Evolutionary conservation across 2,113 vertebrate species (phyloP), one percentile per base, ranked within the genome.

Genomic region (Mus pahari): DNA sequence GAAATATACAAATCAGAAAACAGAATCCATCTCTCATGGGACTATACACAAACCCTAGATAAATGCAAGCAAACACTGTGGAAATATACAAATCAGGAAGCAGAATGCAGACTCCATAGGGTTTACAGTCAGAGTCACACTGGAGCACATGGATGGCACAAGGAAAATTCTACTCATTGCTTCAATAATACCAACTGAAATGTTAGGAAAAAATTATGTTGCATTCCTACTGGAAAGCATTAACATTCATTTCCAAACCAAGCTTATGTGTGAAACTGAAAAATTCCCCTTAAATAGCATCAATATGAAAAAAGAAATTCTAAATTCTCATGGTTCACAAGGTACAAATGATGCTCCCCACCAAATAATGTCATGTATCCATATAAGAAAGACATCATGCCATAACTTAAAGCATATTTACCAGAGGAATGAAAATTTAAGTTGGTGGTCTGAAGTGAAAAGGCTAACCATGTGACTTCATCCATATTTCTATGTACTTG

Each of bases 291-390:
- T 73, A 48, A 14, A 68, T 33, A 68, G 33, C 13, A 14, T 87
- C 55, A 94, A n/a, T 24, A 89, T 3, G 82, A 90, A 13, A 75
- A 81, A 95, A 94, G 42, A 91, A 73, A 87, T 79, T 90, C 28
- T n/a, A 86, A 4, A n/a, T 95, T 55, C 33, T n/a, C 42, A 42
- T 24, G 16, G 16, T 58, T 81, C 62, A 39, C 48, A 74, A 86
- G 94, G 6, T 45, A 86, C 14, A 82, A 71, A 68, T 17, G 91
- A 77, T 66, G 1, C 2, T 81, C 24, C 45, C 58, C 74, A 24
- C 20, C 36, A 82, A 58, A 36, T 6, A 82, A 58, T 82, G 55
- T 36, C 79, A 60, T 20, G 36, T 39, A 60, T 14, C 17, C 20
- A 24, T 58, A n/a, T 24, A 86, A 66, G 33, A 74, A 81, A 68